These are phyloP conservation scores for Sycophaga agraensis DNA, from an alignment of 1,140 invertebrate genomes.

Conservation along the genomic window DNA sequence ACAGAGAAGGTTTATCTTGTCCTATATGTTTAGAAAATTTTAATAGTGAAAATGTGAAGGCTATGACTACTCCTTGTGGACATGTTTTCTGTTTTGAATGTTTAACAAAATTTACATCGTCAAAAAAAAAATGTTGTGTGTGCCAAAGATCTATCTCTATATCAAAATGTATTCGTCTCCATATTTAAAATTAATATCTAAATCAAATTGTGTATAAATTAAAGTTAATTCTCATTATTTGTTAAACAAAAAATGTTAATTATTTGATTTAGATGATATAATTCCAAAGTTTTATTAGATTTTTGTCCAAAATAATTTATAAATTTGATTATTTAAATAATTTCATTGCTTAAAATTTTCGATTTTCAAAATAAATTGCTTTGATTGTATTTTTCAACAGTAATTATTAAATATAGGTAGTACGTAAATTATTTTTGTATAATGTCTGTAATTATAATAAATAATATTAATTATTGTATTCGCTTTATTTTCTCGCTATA, in stretches of 20 bases:
- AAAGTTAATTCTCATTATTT: too few species aligned
- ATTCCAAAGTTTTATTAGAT: too few species aligned
- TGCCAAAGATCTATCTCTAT: constrained; percentile 32
- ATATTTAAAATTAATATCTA: constrained; percentile 34
- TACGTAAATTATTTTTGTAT: constrained; percentile 21
- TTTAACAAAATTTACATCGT: constrained; percentile 21
- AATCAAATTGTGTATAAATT: too few species aligned
- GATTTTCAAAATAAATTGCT: too few species aligned
- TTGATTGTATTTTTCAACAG: too few species aligned
- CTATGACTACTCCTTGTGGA: constrained; percentile 41
- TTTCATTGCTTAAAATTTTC: too few species aligned
- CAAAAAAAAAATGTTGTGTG: constrained; percentile 37
- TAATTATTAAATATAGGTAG: not conserved
- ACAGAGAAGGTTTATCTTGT: constrained; percentile 24
- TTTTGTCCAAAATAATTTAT: too few species aligned
- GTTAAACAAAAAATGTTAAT: too few species aligned
- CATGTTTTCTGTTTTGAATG: constrained; percentile 42
- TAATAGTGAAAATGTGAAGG: constrained; percentile 26
- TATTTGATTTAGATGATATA: too few species aligned
- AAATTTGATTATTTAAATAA: too few species aligned
- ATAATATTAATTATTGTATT: constrained; percentile 1
- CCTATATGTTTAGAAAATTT: constrained; percentile 41
- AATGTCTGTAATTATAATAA: constrained; percentile 9
- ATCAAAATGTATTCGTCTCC: constrained; percentile 37
- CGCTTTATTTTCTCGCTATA: too few species aligned